phyloP scores from a whole-genome alignment of 2,888 invertebrate species.

The Chymomyza caudatula region DNA sequence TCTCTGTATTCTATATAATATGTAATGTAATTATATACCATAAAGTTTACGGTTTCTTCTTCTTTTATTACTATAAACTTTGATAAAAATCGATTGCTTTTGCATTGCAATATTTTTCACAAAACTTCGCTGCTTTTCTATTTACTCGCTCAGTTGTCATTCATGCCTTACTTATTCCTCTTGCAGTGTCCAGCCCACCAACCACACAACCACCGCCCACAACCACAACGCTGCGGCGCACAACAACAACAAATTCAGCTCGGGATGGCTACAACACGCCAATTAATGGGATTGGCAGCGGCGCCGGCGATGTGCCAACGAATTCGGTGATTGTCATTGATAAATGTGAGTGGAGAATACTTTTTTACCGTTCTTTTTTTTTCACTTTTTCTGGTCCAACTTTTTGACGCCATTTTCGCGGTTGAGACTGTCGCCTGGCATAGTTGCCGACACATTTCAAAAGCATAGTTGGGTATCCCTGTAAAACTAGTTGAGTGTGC shows the following conservation, averaged over 20 bases:
- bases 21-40: too few species aligned
- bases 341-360: conserved; percentile 79
- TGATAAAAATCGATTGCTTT: background rate
- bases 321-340: conserved; percentile 81
- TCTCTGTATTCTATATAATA: too few species aligned
- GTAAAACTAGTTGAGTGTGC: background rate
- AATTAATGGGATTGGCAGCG: conserved; percentile 78
- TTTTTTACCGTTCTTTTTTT: background rate
- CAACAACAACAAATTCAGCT: conserved; percentile 56
- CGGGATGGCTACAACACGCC: conserved; percentile 76
- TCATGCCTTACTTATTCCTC: conserved; percentile 14
- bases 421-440: background rate
- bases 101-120: background rate
- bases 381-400: conserved; percentile 1
- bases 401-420: background rate
- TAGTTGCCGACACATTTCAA: background rate
- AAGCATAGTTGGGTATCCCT: background rate
- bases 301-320: conserved; percentile 80
- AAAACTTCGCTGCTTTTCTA: background rate
- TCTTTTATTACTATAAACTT: too few species aligned
- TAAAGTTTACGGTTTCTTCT: too few species aligned
- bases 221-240: conserved; percentile 78
- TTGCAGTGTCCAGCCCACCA: conserved; percentile 87
- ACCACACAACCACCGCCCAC: conserved; percentile 89
- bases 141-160: background rate